Conservation (phyloP, 2,797 vertebrate species). For the Malurus splendens region DNA sequence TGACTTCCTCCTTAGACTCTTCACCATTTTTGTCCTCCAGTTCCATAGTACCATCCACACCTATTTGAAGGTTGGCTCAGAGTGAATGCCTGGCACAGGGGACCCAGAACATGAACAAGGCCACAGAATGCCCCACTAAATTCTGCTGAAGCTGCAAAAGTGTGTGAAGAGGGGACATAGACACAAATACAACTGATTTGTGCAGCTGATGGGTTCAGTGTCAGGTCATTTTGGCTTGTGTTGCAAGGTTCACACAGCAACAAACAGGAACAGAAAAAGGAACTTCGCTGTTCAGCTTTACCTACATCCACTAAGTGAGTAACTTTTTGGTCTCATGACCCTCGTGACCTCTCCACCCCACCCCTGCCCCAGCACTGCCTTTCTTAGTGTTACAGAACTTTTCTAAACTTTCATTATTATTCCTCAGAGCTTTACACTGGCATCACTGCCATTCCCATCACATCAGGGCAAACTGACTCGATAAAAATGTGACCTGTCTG, state of each 20-base stretch:
- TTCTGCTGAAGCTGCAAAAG: background rate
- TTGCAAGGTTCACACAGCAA: background rate
- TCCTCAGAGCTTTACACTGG: background rate
- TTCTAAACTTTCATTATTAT: background rate
- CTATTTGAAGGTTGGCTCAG: background rate
- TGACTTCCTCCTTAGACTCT: background rate
- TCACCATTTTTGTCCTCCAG: background rate
- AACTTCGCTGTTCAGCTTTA: background rate
- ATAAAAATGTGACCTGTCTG: background rate
- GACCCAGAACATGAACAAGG: background rate
- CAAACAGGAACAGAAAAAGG: background rate
- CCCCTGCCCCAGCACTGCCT: background rate
- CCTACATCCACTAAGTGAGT: background rate
- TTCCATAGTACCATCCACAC: fast-evolving
- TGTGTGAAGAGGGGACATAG: background rate
- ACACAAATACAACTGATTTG: background rate
- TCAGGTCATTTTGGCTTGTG: background rate
- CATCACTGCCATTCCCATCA: background rate
- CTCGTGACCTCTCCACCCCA: background rate
- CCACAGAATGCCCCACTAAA: background rate
- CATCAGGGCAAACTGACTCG: background rate
- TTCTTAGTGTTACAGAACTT: background rate
- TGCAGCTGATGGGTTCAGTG: background rate
- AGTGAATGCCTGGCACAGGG: background rate
- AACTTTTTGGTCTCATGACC: background rate